Base-by-base conservation (phyloP, 35 echinoderm and acorn worm species). In the Apostichopus parvimensis region DNA sequence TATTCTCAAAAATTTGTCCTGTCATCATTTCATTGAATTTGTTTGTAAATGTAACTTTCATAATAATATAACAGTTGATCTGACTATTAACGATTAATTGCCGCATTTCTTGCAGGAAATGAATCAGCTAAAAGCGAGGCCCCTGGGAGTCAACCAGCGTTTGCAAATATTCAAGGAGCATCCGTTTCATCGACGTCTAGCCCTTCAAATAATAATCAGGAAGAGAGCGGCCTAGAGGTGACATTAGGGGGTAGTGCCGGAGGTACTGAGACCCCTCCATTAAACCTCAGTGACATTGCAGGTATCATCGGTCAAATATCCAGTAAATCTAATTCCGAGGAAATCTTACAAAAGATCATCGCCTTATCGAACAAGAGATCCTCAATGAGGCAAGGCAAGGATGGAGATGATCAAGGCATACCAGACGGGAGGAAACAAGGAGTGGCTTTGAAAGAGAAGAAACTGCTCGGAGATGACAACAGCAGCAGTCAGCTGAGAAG, bases 291-390 rank as follows among this genome's bases (percentile, higher is more conserved):
- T 23, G 81, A 84, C 11, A 84, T 84, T 10, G 81, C 81, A 59
- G 81, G 54, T 3, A 59, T 84, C 4, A 84, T 84, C 17, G 81
- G 81, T 22, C 54, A 84, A 8, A 15, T 84, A 8, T 84, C 81
- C 17, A 84, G 81, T 20, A 84, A 84, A 84, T 21, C 81, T 5
- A 58, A 57, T 14, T 84, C 81, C 20, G 81, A 84, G 56, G 81
- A 84, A 84, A 84, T 84, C 81, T 59, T 84, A 5, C 81, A 84
- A 6, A 84, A 84, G 57, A 84, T 84, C 55, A 84, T 84, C 17
- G 81, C 81, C 21, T 15, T 84, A 17, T 84, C 81, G 15, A 84
- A 84, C 24, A 57, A 84, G 54, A 84, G 52, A 21, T 84, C 81
- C 6, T 56, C 53, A 7, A 58, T 15, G 6, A 84, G 81, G 58